Evolutionary conservation across 2,797 vertebrate species (phyloP), one percentile per base, ranked within the genome.

Genomic region (Dendrocincla fuliginosa): DNA sequence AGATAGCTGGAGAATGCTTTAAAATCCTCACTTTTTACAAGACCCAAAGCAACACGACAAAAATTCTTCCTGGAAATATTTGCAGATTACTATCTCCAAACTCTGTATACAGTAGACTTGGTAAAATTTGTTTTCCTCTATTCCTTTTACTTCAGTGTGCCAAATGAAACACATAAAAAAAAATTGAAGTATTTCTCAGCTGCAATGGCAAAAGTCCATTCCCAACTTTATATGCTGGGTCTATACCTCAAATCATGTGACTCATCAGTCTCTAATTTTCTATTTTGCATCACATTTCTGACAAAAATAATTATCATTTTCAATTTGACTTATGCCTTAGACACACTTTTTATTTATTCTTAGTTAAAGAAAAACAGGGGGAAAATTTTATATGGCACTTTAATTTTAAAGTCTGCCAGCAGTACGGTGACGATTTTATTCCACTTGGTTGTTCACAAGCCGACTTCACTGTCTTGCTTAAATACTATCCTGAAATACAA

Each of bases 11-110:
- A 90, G 95, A 91, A 90, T 37, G 37, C 2, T 57, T 37, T 84
- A 46, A 95, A 94, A 67, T 77, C 80, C 67, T 87, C 80, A 53
- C 59, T 67, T 87, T 93, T 96, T 86, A 79, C 53, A 87, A 70
- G 67, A 59, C 59, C 37, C 52, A 84, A 76, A 91, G 59, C 55
- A 70, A 84, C 17, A 53, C 22, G 89, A 91, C 64, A 65, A 25
- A 80, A 81, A 14, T 3, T 63, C 90, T 78, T 42, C 70, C 28
- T 91, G 76, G 44, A 90, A 88, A 64, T 91, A 87, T 73, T 90
- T 86, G 69, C 81, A 84, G 73, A 82, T 90, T 67, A 19, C 44
- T 79, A 76, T 93, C 80, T 86, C 30, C 61, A 64, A 84, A 57
- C 30, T 70, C n/a, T 35, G n/a, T n/a, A 67, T 84, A 88, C 25